Conservation (phyloP, 2,888 invertebrate genomes). For the Sepiola atlantica region DNA sequence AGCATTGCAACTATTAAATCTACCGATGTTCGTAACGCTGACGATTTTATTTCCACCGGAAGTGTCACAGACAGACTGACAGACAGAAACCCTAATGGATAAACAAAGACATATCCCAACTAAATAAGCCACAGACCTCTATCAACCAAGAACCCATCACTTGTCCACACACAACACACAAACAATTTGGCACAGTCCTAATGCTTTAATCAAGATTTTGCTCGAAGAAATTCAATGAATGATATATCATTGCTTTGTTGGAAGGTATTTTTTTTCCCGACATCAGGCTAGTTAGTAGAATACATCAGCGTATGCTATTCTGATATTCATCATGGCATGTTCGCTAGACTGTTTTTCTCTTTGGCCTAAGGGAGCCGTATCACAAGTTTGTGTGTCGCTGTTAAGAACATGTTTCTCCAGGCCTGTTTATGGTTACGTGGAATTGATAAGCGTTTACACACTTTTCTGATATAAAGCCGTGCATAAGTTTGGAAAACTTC, state of each 20-base stretch:
- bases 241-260: neutral
- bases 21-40: too few species aligned
- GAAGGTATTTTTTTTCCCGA: too few species aligned
- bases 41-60: too few species aligned
- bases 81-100: too few species aligned
- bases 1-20: too few species aligned
- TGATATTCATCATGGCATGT: neutral
- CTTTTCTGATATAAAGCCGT: neutral
- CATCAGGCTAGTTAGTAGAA: neutral
- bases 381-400: neutral
- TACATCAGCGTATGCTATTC: too few species aligned
- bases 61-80: too few species aligned
- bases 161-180: neutral
- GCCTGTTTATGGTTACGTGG: neutral
- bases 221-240: constrained; percentile 32
- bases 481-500: neutral
- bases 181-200: constrained; percentile 11
- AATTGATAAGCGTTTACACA: neutral
- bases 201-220: neutral
- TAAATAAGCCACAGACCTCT: neutral
- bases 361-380: neutral
- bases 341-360: too few species aligned
- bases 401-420: neutral
- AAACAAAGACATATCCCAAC: too few species aligned
- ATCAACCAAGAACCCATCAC: neutral